Evolutionary conservation across 2,797 vertebrate species (phyloP).

Genomic region (Esox masquinongy): DNA sequence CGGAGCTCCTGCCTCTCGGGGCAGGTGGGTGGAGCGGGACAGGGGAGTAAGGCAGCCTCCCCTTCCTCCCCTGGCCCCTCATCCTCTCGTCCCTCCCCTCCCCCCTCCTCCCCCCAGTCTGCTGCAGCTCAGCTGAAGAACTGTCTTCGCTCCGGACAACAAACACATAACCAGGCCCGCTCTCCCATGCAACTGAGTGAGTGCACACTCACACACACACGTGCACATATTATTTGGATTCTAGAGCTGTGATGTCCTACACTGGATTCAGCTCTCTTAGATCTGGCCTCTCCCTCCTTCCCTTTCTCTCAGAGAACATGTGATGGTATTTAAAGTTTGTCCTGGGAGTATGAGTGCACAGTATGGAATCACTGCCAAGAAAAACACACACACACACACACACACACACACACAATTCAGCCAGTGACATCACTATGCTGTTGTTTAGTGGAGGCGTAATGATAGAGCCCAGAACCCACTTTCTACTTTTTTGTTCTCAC

Average conservation of each 20-base stretch:
- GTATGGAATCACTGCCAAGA: constrained; percentile 53
- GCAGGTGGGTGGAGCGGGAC: constrained; percentile 65
- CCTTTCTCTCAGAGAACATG: constrained; percentile 52
- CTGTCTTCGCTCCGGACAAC: constrained; percentile 85
- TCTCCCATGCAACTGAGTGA: constrained; percentile 85
- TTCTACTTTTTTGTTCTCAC: not conserved
- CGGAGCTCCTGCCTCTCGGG: constrained; percentile 77
- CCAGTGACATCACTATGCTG: constrained; percentile 69
- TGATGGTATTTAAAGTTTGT: constrained; percentile 52
- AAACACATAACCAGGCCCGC: constrained; percentile 75
- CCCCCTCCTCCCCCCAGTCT: constrained; percentile 76
- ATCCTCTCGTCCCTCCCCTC: constrained; percentile 77
- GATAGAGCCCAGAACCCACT: constrained; percentile 53
- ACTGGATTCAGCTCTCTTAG: constrained; percentile 12
- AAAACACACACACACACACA: constrained; percentile 42
- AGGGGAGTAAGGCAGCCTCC: constrained; percentile 74
- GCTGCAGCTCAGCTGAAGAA: constrained; percentile 81
- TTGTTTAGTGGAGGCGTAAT: constrained; percentile 73
- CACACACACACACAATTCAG: constrained; percentile 31
- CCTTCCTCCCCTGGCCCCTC: constrained; percentile 75
- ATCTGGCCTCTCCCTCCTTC: not conserved
- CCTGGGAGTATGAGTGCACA: constrained; percentile 52
- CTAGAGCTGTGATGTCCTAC: not conserved
- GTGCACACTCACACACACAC: constrained; percentile 34
- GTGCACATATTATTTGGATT: constrained; percentile 11